These are phyloP conservation scores for Meloidogyne chitwoodi DNA, from an alignment of 1,140 invertebrate species.

Conservation along the genomic window DNA sequence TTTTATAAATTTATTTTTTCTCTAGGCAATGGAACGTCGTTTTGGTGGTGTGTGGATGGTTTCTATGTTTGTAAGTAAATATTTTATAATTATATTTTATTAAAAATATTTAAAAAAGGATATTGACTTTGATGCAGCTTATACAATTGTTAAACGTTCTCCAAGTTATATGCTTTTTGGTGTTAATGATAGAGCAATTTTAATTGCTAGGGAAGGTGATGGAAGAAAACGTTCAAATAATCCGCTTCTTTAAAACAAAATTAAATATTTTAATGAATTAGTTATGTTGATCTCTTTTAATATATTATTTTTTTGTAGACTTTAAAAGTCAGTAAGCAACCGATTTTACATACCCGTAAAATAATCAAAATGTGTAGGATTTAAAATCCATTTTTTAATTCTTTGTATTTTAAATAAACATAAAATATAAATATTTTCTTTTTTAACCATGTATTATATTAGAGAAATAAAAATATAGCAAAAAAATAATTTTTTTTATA, in stretches of 20 bases:
- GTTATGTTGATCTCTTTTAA: too few relatives aligned
- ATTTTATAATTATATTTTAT: neutral
- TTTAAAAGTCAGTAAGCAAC: too few relatives aligned
- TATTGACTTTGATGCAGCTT: slow-evolving; percentile 24
- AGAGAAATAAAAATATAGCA: neutral
- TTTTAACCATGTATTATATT: too few relatives aligned
- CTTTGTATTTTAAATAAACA: neutral
- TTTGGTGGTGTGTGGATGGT: slow-evolving; percentile 30
- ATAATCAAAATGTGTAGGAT: slow-evolving; percentile 5
- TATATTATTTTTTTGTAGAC: too few relatives aligned
- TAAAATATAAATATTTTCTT: neutral
- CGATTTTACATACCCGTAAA: too few relatives aligned
- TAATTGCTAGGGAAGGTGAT: slow-evolving; percentile 24
- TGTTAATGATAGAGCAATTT: slow-evolving; percentile 25
- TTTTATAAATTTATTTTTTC: neutral
- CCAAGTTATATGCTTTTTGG: slow-evolving; percentile 30
- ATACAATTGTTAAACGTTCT: slow-evolving; percentile 31
- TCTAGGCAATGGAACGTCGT: slow-evolving; percentile 21
- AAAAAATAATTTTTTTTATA: neutral
- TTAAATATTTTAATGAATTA: too few relatives aligned
- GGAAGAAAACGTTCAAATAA: neutral
- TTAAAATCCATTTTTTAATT: slow-evolving; percentile 4
- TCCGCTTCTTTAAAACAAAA: neutral
- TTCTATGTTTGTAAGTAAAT: slow-evolving; percentile 14
- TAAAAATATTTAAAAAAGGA: neutral